phyloP scores from a whole-genome alignment of 1,140 invertebrate species.

The Carposina sasakii region DNA sequence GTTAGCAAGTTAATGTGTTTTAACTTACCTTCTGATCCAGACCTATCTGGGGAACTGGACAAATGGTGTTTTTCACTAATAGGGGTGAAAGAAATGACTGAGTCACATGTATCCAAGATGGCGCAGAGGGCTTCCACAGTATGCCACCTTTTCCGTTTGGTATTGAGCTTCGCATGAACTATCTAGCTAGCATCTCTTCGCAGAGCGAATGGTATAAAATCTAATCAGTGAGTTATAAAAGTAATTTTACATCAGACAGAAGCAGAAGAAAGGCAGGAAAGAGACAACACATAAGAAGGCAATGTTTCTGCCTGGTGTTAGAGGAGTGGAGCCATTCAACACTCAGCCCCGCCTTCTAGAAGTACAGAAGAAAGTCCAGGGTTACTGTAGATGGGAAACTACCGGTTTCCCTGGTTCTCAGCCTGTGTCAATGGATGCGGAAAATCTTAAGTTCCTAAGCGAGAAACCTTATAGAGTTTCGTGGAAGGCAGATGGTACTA shows the following conservation, averaged over 20 bases:
- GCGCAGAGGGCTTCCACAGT: too few relatives aligned
- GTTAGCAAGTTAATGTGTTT: background rate
- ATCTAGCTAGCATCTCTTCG: too few relatives aligned
- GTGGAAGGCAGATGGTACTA: constrained; percentile 99
- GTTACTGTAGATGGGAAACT: constrained; percentile 86
- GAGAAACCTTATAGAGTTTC: constrained; percentile 94
- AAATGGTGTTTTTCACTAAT: too few relatives aligned
- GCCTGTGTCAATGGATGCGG: constrained; percentile 94
- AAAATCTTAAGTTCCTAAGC: constrained; percentile 85
- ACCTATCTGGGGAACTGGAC: too few relatives aligned
- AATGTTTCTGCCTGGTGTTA: constrained; percentile 88
- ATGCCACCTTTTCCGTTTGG: too few relatives aligned
- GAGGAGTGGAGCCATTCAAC: constrained; percentile 79
- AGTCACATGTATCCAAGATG: too few relatives aligned
- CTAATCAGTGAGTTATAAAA: too few relatives aligned
- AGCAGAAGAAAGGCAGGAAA: constrained; percentile 38
- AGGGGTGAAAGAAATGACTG: too few relatives aligned
- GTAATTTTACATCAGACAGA: too few relatives aligned
- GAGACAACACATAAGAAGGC: constrained; percentile 74
- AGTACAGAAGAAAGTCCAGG: constrained; percentile 85
- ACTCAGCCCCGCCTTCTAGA: constrained; percentile 76
- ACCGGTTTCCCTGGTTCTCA: constrained; percentile 96
- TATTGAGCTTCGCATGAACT: too few relatives aligned
- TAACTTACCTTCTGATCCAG: background rate
- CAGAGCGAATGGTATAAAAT: too few relatives aligned